Evolutionary conservation across 2,113 vertebrate species (phyloP).

Genomic region (Pomatorhinus ruficollis): DNA sequence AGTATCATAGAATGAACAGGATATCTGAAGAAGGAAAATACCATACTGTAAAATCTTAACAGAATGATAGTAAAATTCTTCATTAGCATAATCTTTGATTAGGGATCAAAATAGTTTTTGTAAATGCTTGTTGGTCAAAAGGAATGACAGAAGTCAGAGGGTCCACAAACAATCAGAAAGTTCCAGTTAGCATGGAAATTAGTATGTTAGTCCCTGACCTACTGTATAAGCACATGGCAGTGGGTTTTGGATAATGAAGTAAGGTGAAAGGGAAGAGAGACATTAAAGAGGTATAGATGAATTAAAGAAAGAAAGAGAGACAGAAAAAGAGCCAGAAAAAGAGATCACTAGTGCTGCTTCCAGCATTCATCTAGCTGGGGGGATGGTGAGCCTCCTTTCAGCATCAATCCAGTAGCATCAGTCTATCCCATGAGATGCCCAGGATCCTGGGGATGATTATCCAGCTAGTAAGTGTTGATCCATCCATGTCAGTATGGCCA

Average conservation of each 20-base stretch:
- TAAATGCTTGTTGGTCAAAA: not conserved
- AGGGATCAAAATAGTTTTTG: not conserved
- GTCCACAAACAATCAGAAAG: not conserved
- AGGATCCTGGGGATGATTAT: not conserved
- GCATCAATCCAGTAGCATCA: not conserved
- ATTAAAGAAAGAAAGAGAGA: not conserved
- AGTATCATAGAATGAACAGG: not conserved
- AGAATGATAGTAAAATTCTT: not conserved
- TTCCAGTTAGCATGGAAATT: not conserved
- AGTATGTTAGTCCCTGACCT: not conserved
- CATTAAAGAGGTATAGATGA: not conserved
- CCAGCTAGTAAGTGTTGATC: not conserved
- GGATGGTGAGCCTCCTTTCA: not conserved
- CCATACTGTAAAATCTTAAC: not conserved
- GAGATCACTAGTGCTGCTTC: not conserved
- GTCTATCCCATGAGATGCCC: not conserved
- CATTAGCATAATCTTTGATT: not conserved
- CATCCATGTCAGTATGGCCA: accelerated
- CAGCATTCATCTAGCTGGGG: not conserved
- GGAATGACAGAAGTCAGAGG: not conserved
- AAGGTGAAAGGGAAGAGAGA: not conserved
- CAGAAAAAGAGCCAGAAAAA: not conserved
- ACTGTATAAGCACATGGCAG: not conserved
- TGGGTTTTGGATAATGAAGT: not conserved
- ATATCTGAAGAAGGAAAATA: not conserved